Percentiles rank a stretch among this genome's conserved stretches.
Evolutionary conservation across 2,888 invertebrate species (phyloP).

Genomic region (Catotricha subobsoleta): DNA sequence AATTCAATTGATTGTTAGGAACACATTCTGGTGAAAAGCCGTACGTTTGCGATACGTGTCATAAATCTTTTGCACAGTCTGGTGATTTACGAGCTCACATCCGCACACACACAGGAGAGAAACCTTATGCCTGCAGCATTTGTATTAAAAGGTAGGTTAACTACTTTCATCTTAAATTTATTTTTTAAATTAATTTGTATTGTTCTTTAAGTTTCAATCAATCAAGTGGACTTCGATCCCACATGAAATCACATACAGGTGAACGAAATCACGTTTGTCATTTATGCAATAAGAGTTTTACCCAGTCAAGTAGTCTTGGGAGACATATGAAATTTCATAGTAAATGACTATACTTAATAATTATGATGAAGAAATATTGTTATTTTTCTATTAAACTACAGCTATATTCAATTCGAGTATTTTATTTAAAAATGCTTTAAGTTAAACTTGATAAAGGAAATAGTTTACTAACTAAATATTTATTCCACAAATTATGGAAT

Average conservation of each 20-base stretch:
- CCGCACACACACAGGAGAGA: not conserved
- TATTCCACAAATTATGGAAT: no score
- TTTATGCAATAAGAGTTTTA: not conserved
- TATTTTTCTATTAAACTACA: no score
- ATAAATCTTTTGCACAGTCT: slow-evolving; percentile 18
- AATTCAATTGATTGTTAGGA: not conserved
- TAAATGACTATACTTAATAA: no score
- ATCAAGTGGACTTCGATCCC: not conserved
- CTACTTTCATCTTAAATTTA: no score
- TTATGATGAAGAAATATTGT: no score
- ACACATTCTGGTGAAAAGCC: not conserved
- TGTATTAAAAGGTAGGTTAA: not conserved
- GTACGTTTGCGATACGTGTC: not conserved
- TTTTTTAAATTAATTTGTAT: no score
- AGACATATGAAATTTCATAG: slow-evolving; percentile 1
- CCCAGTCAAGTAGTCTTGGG: slow-evolving; percentile 1
- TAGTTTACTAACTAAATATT: no score
- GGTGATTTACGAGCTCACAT: slow-evolving; percentile 1
- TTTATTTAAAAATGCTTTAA: no score
- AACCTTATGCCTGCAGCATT: not conserved
- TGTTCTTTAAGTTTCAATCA: slow-evolving; percentile 3
- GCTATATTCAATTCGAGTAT: no score
- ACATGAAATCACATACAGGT: slow-evolving; percentile 3
- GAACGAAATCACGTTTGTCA: slow-evolving; percentile 1
- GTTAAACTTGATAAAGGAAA: no score